Percentiles rank a stretch among this genome's conserved stretches.
Evolutionary conservation across 2,113 vertebrate species (phyloP).

Genomic region (Lamprotornis superbus): DNA sequence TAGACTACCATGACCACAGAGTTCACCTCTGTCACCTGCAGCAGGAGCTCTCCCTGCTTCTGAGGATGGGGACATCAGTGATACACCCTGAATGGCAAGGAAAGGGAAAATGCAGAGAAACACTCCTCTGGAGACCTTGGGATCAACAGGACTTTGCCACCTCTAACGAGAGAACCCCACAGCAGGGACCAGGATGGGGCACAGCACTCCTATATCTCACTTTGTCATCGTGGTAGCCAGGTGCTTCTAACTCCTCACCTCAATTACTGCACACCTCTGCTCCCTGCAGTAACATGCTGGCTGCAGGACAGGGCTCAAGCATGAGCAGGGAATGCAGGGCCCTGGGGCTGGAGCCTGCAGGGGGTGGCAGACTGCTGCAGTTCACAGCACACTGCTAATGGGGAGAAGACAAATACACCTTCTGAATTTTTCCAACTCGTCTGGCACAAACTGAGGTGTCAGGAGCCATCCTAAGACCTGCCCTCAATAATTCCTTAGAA

Average conservation of each 20-base stretch:
- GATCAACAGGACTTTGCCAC: background rate
- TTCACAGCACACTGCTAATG: background rate
- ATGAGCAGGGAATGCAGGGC: fast-evolving
- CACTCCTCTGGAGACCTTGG: background rate
- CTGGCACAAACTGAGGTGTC: background rate
- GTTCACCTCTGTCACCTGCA: background rate
- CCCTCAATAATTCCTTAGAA: background rate
- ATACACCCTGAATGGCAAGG: fast-evolving
- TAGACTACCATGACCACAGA: background rate
- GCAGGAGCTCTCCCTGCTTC: background rate
- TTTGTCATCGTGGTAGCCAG: background rate
- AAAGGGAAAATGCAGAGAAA: background rate
- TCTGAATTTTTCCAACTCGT: background rate
- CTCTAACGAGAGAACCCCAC: fast-evolving
- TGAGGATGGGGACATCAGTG: background rate
- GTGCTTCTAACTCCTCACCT: background rate
- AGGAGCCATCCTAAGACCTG: background rate
- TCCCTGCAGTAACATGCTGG: fast-evolving
- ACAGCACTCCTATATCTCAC: background rate
- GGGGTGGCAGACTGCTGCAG: background rate
- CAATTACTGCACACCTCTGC: background rate
- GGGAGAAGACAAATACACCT: background rate
- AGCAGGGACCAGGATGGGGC: background rate
- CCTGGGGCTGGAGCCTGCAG: background rate
- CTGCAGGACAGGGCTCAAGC: background rate